Conservation (phyloP, 2,797 vertebrate genomes). For the Ibycter americanus region DNA sequence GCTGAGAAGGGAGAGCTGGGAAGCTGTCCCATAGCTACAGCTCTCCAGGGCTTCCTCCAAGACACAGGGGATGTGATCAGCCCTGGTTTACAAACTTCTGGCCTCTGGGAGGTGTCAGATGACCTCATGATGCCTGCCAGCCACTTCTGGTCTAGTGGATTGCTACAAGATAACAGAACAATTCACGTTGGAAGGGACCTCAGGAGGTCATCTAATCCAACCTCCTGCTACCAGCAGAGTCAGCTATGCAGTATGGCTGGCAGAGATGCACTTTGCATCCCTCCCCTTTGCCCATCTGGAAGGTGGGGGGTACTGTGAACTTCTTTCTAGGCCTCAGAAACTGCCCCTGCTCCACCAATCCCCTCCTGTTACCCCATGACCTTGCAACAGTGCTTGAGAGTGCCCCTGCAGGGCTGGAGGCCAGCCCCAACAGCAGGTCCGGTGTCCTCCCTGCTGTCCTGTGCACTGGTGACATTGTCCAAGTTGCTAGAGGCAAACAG, state of each 20-base stretch:
- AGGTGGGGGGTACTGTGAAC: neutral
- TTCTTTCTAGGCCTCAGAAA: neutral
- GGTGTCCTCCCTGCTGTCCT: neutral
- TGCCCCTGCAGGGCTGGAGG: neutral
- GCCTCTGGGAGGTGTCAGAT: neutral
- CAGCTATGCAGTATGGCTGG: neutral
- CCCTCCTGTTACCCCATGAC: accelerated
- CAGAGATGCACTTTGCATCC: neutral
- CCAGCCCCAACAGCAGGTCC: neutral
- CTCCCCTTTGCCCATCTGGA: neutral
- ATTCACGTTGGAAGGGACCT: neutral
- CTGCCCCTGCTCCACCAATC: neutral
- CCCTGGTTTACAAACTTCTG: neutral
- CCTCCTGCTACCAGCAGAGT: neutral
- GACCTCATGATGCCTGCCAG: neutral
- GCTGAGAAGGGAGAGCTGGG: neutral
- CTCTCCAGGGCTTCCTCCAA: neutral
- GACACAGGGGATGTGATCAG: neutral
- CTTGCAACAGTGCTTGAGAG: neutral
- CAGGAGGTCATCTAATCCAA: neutral
- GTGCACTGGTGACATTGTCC: neutral
- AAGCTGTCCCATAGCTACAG: neutral
- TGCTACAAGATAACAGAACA: neutral
- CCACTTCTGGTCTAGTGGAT: neutral
- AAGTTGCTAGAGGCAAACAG: neutral